phyloP scores from a whole-genome alignment of 92 coral and sea anemone species.

The Zoanthus gigantus region DNA sequence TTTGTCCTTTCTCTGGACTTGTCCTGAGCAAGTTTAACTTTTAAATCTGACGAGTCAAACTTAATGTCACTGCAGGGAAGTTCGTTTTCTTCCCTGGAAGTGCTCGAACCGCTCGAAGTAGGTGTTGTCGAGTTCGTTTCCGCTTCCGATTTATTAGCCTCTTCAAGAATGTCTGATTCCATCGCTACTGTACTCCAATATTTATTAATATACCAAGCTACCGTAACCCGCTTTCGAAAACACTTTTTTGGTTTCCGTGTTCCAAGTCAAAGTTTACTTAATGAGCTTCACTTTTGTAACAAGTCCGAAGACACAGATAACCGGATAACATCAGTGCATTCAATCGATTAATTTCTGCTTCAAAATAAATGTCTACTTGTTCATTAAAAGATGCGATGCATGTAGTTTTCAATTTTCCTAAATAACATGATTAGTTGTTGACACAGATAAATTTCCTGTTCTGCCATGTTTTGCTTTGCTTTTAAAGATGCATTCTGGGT shows the following conservation, averaged over 20 bases:
- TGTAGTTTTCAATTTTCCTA: neutral
- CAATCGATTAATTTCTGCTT: neutral
- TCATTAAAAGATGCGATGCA: neutral
- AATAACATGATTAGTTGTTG: neutral
- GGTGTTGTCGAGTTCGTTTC: neutral
- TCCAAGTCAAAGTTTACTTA: neutral
- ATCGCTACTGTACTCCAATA: neutral
- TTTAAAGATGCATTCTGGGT: slow-evolving; percentile 28
- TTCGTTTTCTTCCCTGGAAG: neutral
- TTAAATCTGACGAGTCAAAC: neutral
- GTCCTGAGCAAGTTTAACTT: neutral
- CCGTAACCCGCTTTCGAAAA: neutral
- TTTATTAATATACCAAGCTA: neutral
- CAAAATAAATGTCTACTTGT: neutral
- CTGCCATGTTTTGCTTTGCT: slow-evolving; percentile 15
- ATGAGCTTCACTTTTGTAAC: neutral
- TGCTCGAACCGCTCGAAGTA: neutral
- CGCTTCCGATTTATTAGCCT: neutral
- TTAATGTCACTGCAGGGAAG: neutral
- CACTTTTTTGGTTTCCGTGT: neutral
- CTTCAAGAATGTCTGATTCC: slow-evolving; percentile 15
- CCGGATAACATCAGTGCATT: neutral
- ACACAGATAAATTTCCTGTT: neutral
- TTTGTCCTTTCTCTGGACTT: neutral
- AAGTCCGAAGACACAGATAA: neutral